These are phyloP conservation scores for Euwallacea fornicatus DNA, from an alignment of 1,140 invertebrate genomes.

Conservation along the genomic window DNA sequence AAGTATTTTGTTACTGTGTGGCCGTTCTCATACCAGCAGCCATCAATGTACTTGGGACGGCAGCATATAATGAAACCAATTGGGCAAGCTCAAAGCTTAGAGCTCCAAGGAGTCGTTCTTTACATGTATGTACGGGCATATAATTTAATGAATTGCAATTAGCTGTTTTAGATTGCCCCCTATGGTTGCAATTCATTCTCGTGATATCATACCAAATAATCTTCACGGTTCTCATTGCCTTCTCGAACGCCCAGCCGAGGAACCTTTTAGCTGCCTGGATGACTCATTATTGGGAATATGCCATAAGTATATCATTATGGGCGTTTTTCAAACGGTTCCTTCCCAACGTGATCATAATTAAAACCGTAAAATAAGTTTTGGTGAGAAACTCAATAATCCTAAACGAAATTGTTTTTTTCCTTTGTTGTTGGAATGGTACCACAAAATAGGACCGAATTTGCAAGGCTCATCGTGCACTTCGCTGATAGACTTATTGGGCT, in stretches of 20 bases:
- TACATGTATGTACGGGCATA: no score
- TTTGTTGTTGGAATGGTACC: no score
- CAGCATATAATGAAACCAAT: neutral
- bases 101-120: no score
- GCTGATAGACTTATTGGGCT: no score
- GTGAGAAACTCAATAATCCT: no score
- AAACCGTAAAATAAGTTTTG: slow-evolving; percentile 5
- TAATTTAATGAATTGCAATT: no score
- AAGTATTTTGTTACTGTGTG: slow-evolving; percentile 24
- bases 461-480: no score
- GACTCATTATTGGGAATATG: slow-evolving; percentile 14
- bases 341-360: neutral
- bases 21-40: slow-evolving; percentile 5
- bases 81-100: neutral
- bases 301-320: neutral
- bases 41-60: neutral
- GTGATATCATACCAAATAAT: neutral
- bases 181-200: no score
- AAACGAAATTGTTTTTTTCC: no score
- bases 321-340: slow-evolving; percentile 1
- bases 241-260: slow-evolving; percentile 8
- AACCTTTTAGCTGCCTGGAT: slow-evolving; percentile 9
- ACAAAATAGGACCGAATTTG: no score
- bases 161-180: no score
- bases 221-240: neutral